Conservation (phyloP, 2,113 vertebrate species). For the Pachypanchax playfairii region DNA sequence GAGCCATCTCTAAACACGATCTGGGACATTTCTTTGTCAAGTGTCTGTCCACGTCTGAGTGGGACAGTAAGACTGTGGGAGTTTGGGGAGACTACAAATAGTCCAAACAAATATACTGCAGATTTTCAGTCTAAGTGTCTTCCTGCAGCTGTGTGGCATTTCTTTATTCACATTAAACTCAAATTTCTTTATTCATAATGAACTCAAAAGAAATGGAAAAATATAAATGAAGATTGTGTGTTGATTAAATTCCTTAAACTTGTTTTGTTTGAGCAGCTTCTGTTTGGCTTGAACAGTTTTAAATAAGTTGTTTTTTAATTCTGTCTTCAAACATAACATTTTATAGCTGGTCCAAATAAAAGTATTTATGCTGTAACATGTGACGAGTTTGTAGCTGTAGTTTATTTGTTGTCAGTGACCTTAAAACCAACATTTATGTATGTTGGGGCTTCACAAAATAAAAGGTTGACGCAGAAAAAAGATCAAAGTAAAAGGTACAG, state of each 20-base stretch:
- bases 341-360: neutral
- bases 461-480: too few relatives aligned
- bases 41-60: slow-evolving; percentile 84
- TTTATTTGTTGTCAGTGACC: too few relatives aligned
- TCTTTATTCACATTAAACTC: neutral
- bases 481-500: too few relatives aligned
- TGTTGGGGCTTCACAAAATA: too few relatives aligned
- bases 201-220: neutral
- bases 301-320: neutral
- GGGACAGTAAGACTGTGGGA: slow-evolving; percentile 83
- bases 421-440: too few relatives aligned
- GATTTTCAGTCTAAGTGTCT: neutral
- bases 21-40: slow-evolving; percentile 89
- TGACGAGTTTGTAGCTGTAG: too few relatives aligned
- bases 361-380: too few relatives aligned
- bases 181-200: too few relatives aligned
- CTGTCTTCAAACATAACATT: neutral
- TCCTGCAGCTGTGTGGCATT: neutral
- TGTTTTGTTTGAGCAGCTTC: neutral
- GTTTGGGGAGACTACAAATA: slow-evolving; percentile 83
- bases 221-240: neutral
- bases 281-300: too few relatives aligned
- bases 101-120: neutral
- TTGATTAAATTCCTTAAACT: neutral
- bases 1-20: slow-evolving; percentile 89